These are phyloP conservation scores for Pipistrellus pygmaeus DNA, from an alignment of 2,797 vertebrate genomes.

Conservation along the genomic window DNA sequence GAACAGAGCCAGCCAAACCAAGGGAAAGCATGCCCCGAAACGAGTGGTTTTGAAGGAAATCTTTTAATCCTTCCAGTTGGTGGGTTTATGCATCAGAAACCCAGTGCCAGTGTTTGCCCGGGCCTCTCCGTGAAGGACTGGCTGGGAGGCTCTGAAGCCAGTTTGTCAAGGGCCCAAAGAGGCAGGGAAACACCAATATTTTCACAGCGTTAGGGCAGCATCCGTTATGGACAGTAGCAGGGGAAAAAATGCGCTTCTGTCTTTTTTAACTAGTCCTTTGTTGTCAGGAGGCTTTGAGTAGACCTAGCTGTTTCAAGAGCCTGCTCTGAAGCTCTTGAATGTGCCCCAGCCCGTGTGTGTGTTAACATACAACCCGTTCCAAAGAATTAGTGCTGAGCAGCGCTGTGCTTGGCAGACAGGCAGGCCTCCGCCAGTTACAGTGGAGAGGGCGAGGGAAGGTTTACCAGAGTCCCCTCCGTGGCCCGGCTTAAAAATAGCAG, in stretches of 20 bases:
- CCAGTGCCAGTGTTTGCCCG: slow-evolving; percentile 11
- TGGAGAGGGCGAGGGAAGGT: slow-evolving; percentile 31
- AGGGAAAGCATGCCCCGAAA: background rate
- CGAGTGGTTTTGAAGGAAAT: background rate
- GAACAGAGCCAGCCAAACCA: background rate
- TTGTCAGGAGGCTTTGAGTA: slow-evolving; percentile 37
- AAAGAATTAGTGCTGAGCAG: slow-evolving; percentile 67
- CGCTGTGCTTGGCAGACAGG: slow-evolving; percentile 33
- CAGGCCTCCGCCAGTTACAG: slow-evolving; percentile 53
- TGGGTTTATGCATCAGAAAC: slow-evolving; percentile 55
- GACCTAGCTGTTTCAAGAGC: background rate
- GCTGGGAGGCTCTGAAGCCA: slow-evolving; percentile 50
- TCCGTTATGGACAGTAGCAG: background rate
- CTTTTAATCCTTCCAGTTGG: slow-evolving; percentile 70
- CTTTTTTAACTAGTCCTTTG: slow-evolving; percentile 13
- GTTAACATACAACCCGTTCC: slow-evolving; percentile 48
- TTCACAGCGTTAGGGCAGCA: background rate
- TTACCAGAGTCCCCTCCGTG: slow-evolving; percentile 51
- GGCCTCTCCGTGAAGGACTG: slow-evolving; percentile 23
- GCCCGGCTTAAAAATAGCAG: slow-evolving; percentile 73
- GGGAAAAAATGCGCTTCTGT: background rate
- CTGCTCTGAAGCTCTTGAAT: background rate
- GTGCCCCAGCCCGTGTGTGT: background rate
- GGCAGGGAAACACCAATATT: background rate
- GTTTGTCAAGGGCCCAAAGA: background rate